Percentiles rank a stretch among this genome's conserved stretches.
phyloP scores from a whole-genome alignment of 2,797 vertebrate genomes.

The Characodon lateralis region DNA sequence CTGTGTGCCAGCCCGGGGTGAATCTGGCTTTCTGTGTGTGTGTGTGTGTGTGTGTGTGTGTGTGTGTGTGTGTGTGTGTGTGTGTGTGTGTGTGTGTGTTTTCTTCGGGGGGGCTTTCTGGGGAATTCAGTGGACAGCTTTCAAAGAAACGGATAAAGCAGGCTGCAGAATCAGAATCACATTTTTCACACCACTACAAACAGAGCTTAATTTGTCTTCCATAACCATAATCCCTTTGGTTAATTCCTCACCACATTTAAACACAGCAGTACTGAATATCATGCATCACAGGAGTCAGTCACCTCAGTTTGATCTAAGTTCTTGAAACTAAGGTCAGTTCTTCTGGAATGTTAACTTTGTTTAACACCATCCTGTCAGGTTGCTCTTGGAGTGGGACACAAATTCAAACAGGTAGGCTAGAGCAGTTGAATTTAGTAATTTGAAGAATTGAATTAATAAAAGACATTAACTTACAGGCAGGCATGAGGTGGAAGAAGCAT shows the following conservation, averaged over 20 bases:
- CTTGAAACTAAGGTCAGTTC: constrained; percentile 22
- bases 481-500: too few relatives aligned
- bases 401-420: too few relatives aligned
- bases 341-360: background rate
- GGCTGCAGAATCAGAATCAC: constrained; percentile 38
- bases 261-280: constrained; percentile 35
- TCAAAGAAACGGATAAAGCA: constrained; percentile 49
- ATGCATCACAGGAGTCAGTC: constrained; percentile 9
- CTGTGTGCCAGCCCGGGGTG: too few relatives aligned
- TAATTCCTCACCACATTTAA: constrained; percentile 53
- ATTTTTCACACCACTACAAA: constrained; percentile 64
- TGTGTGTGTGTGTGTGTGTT: too few relatives aligned
- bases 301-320: constrained; percentile 9
- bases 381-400: too few relatives aligned
- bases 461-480: too few relatives aligned
- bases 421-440: too few relatives aligned
- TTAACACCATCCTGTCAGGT: background rate
- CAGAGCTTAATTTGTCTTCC: constrained; percentile 60
- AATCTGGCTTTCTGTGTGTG: too few relatives aligned
- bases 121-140: constrained; percentile 47
- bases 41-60: background rate
- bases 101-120: constrained; percentile 26
- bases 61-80: too few relatives aligned
- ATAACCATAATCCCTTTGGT: constrained; percentile 61
- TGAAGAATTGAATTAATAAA: too few relatives aligned